Evolutionary conservation across 2,113 vertebrate genomes (phyloP).

Genomic region (Oncorhynchus nerka): DNA sequence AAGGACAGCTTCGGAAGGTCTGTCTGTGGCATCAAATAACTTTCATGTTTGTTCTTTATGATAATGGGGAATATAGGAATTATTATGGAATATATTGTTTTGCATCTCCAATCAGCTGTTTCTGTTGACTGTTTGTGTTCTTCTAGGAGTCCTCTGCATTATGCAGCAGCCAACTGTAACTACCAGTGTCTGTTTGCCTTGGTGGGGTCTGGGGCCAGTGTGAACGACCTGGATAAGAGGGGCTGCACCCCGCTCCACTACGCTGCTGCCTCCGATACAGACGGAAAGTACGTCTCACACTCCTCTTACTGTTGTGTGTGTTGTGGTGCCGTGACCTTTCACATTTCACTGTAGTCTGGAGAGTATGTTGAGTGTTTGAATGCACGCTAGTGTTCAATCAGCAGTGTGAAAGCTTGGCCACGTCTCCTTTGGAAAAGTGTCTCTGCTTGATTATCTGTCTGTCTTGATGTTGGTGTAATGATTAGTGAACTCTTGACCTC

Average conservation of each 20-base stretch:
- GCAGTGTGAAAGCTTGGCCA: too few relatives aligned
- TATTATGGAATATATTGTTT: background rate
- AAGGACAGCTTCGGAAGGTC: slow-evolving; percentile 98
- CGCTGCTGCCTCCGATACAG: slow-evolving; percentile 94
- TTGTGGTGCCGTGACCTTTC: background rate
- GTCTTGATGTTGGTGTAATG: slow-evolving; percentile 22
- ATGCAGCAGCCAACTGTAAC: slow-evolving; percentile 98
- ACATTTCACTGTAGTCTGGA: background rate
- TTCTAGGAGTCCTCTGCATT: slow-evolving; percentile 92
- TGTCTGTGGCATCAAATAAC: slow-evolving; percentile 23
- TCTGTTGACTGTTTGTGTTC: slow-evolving; percentile 18
- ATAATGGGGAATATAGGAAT: too few relatives aligned
- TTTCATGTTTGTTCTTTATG: too few relatives aligned
- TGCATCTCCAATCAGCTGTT: background rate
- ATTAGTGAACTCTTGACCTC: slow-evolving; percentile 5
- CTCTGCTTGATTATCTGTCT: background rate
- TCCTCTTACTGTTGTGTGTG: background rate
- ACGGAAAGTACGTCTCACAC: slow-evolving; percentile 86
- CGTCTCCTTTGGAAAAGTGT: too few relatives aligned
- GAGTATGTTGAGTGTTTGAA: background rate
- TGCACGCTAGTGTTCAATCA: too few relatives aligned
- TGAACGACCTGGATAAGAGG: slow-evolving; percentile 94
- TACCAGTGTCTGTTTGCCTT: slow-evolving; percentile 99
- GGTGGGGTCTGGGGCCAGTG: slow-evolving; percentile 97
- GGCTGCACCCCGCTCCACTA: slow-evolving; percentile 97